Conservation (phyloP, 1,140 invertebrate species). For the Ectropis grisescens region DNA sequence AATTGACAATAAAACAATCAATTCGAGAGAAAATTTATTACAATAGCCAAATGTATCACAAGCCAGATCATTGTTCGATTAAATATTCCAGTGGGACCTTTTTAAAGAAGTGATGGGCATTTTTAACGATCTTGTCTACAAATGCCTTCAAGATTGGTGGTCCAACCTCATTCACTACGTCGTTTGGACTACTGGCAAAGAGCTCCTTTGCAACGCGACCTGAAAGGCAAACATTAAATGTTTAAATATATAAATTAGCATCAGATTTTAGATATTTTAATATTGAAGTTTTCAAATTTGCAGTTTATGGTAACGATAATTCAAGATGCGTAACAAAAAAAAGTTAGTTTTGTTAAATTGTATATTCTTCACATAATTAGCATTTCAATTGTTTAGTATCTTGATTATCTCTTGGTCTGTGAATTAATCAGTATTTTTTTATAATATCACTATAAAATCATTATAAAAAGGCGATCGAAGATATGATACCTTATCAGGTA, state of each 20-base stretch:
- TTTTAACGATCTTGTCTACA: conserved; percentile 8
- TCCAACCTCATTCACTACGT: conserved; percentile 23
- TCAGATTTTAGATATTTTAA: too few species aligned
- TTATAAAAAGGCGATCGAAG: too few species aligned
- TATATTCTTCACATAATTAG: not conserved
- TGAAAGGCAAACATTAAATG: conserved; percentile 8
- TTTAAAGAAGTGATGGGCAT: conserved; percentile 19
- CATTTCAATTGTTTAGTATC: too few species aligned
- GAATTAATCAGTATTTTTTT: too few species aligned
- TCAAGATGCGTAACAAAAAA: not conserved
- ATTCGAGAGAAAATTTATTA: too few species aligned
- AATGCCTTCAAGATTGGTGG: conserved; percentile 14
- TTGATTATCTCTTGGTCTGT: too few species aligned
- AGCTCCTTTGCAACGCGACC: conserved; percentile 21
- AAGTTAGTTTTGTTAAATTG: not conserved
- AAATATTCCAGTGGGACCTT: conserved; percentile 14
- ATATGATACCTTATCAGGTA: too few species aligned
- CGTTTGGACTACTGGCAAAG: conserved; percentile 20
- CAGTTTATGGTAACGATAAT: not conserved
- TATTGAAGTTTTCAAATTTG: not conserved
- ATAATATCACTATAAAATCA: too few species aligned
- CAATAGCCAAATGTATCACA: too few species aligned
- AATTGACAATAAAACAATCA: too few species aligned
- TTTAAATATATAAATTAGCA: not conserved
- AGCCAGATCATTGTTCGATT: too few species aligned